A percentile compares a stretch with the other conserved stretches of the same genome.
These are phyloP conservation scores for Lordiphosa andalusiaca DNA, from an alignment of 2,888 invertebrate genomes.

Conservation along the genomic window DNA sequence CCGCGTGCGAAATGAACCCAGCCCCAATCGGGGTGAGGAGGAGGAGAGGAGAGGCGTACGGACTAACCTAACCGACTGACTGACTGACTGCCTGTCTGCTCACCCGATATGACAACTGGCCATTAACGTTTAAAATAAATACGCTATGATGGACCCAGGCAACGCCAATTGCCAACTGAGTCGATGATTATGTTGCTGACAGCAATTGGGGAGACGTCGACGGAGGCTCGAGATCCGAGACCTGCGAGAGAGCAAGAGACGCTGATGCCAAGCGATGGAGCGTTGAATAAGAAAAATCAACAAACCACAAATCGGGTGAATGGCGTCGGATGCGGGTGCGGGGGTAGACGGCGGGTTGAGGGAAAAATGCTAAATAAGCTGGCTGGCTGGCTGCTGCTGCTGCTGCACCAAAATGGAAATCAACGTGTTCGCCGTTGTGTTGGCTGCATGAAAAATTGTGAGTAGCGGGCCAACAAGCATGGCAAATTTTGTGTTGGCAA, in stretches of 20 bases:
- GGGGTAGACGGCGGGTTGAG: no score
- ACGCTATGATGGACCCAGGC: slow-evolving; percentile 41
- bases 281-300: slow-evolving; percentile 63
- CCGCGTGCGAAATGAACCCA: slow-evolving; percentile 20
- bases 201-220: slow-evolving; percentile 17
- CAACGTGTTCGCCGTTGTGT: slow-evolving; percentile 13
- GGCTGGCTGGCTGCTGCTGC: slow-evolving; percentile 16
- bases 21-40: no score
- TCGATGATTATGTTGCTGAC: slow-evolving; percentile 57
- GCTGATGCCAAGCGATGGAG: slow-evolving; percentile 43
- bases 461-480: slow-evolving; percentile 36
- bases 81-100: slow-evolving; percentile 28
- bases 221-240: background rate
- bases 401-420: slow-evolving; percentile 33
- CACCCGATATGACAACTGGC: slow-evolving; percentile 56
- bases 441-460: slow-evolving; percentile 40
- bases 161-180: slow-evolving; percentile 39
- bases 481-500: slow-evolving; percentile 40
- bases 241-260: slow-evolving; percentile 1
- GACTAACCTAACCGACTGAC: no score
- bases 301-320: slow-evolving; percentile 52
- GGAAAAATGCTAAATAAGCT: slow-evolving; percentile 49
- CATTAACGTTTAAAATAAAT: slow-evolving; percentile 61
- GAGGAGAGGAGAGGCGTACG: no score
- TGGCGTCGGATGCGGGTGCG: slow-evolving; percentile 22